phyloP scores from a whole-genome alignment of 1,140 invertebrate species.

The Tetramorium alpestre region DNA sequence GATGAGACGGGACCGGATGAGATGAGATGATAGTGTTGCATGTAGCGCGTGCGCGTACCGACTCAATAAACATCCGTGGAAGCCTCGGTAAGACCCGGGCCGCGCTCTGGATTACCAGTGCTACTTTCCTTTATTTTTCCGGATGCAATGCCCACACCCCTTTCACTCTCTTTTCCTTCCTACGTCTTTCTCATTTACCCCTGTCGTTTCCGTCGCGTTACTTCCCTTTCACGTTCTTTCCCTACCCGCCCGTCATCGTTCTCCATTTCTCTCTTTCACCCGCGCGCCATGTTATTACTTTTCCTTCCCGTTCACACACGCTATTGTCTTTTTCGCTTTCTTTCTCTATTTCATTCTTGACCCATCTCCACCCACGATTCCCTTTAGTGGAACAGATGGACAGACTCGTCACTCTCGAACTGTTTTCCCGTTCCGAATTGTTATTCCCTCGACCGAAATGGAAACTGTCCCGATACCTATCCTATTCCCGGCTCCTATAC shows the following conservation, averaged over 20 bases:
- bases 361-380: not conserved
- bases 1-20: conserved; percentile 78
- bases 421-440: not conserved
- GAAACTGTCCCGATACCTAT: conserved; percentile 26
- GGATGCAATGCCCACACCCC: conserved; percentile 67
- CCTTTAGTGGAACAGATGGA: conserved; percentile 8
- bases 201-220: not conserved
- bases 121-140: conserved; percentile 82
- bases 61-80: conserved; percentile 84
- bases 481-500: conserved; percentile 11
- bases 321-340: not conserved
- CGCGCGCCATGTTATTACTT: not conserved
- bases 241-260: not conserved
- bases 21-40: conserved; percentile 77
- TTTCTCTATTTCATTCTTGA: not conserved
- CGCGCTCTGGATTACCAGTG: conserved; percentile 82
- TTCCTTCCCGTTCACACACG: conserved; percentile 26
- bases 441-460: conserved; percentile 32
- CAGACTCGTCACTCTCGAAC: conserved; percentile 31
- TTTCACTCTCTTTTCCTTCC: conserved; percentile 46
- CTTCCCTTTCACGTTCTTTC: conserved; percentile 18
- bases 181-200: not conserved
- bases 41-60: conserved; percentile 79
- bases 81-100: conserved; percentile 81
- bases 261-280: conserved; percentile 18